These are phyloP conservation scores for Heliornis fulica DNA, from an alignment of 2,113 vertebrate genomes.

Conservation along the genomic window DNA sequence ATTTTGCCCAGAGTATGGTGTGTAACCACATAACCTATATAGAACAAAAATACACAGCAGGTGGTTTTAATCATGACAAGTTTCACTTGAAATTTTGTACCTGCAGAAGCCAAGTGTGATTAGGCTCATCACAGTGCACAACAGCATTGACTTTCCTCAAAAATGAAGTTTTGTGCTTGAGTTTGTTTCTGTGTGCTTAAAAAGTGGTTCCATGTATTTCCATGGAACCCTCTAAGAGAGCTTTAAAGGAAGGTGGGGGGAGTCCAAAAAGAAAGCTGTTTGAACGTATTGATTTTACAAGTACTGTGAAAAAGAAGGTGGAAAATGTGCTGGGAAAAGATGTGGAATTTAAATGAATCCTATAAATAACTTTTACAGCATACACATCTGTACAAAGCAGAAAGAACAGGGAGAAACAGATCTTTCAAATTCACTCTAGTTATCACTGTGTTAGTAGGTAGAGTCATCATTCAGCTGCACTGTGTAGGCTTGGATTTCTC, in stretches of 20 bases:
- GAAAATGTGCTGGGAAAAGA: slow-evolving; percentile 52
- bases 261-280: slow-evolving; percentile 48
- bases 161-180: neutral
- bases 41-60: neutral
- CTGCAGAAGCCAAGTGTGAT: neutral
- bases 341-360: slow-evolving; percentile 69
- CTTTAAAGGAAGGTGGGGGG: slow-evolving; percentile 28
- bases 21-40: neutral
- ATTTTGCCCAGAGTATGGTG: neutral
- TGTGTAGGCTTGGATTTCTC: neutral
- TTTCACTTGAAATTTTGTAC: slow-evolving; percentile 16
- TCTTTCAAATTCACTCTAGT: slow-evolving; percentile 33
- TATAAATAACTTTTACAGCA: slow-evolving; percentile 68
- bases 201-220: slow-evolving; percentile 55
- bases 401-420: slow-evolving; percentile 34
- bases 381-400: slow-evolving; percentile 65
- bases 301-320: slow-evolving; percentile 65
- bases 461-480: neutral
- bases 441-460: neutral
- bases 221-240: neutral
- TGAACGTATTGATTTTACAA: slow-evolving; percentile 67
- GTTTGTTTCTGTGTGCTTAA: slow-evolving; percentile 42
- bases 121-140: neutral
- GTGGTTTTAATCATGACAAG: neutral
- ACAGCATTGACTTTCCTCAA: neutral